Evolutionary conservation across 1,140 invertebrate species (phyloP), one percentile per base, ranked within the genome.

Genomic region (Listronotus oregonensis): DNA sequence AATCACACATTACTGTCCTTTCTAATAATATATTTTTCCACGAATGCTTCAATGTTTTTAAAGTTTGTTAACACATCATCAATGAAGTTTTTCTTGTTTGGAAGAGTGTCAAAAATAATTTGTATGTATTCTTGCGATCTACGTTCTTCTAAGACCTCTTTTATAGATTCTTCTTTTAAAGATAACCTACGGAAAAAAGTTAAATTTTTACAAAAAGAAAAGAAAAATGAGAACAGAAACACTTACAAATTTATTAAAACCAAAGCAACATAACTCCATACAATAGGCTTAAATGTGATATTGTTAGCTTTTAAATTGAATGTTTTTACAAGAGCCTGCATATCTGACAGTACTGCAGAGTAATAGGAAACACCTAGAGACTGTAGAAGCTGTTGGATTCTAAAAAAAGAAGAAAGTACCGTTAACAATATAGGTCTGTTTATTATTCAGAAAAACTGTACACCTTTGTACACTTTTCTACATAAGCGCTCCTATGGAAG

Each of bases 301-400:
- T 86, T 87, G 67, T 84, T 77, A 6, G 86, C 80, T 71, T 80
- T 81, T 34, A 87, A 77, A 66, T 80, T 82, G 66, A 86, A 86
- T 32, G 84, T 86, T 66, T 81, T 81, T 6, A 86, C 80, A 39
- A 87, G 73, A 15, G 80, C 64, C 12, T 80, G 72, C 0, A 86
- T 67, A 68, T 85, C 83, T 31, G 64, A 68, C 31, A 75, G 50
- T 39, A 72, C 54, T 15, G 64, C 11, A 12, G 51, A 49, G 32
- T 34, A 68, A 37, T 51, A 61, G 15, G 32, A 49, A 9, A 71
- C 43, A 32, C 61, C 60, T n/a, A 73, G 50, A 10, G 32, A 50
- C 46, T 68, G 65, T 15, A 71, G 60, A 14, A 73, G 44, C 34
- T 62, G 59, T 43, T 73, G 68, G 14, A 73, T 62, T 11, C 72